Conservation (phyloP, 2,797 vertebrate species). For the Eulemur rubriventer region DNA sequence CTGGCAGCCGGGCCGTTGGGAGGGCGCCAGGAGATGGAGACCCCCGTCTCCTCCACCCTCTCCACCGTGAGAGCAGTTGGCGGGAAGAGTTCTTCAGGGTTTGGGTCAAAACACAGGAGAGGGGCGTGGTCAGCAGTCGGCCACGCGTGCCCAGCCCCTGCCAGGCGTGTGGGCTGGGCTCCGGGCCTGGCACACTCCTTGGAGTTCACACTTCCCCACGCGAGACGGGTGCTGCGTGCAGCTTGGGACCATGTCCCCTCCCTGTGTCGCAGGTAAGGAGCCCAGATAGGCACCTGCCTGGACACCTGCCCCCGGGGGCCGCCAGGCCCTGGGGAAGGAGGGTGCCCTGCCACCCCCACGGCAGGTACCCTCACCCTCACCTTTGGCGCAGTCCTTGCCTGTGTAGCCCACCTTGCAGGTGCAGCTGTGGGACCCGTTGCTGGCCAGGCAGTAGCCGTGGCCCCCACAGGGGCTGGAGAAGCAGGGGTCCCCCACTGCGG, state of each 20-base stretch:
- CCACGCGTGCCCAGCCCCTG: background rate
- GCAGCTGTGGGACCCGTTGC: slow-evolving; percentile 95
- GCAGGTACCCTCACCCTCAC: slow-evolving; percentile 81
- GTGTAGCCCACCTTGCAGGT: slow-evolving; percentile 96
- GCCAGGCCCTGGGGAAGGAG: accelerated
- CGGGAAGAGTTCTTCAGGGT: slow-evolving; percentile 94
- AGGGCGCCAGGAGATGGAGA: slow-evolving; percentile 95
- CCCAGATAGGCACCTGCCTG: background rate
- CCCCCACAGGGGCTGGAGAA: slow-evolving; percentile 95
- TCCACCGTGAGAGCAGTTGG: slow-evolving; percentile 95
- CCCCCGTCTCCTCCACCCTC: slow-evolving; percentile 94
- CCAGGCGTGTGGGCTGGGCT: background rate
- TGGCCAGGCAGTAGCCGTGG: slow-evolving; percentile 92
- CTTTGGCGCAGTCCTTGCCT: slow-evolving; percentile 96
- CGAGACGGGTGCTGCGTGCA: background rate
- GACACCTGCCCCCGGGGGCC: background rate
- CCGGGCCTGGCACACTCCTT: background rate
- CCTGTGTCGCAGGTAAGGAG: background rate
- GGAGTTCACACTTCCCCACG: background rate
- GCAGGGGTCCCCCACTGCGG: slow-evolving; percentile 94
- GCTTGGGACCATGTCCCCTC: background rate
- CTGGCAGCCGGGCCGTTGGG: slow-evolving; percentile 87
- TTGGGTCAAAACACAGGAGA: slow-evolving; percentile 55
- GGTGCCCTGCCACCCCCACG: accelerated
- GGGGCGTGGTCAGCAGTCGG: slow-evolving; percentile 24